Base-by-base conservation (phyloP, 1,140 invertebrate species). In the Drosophila nigrodunni region DNA sequence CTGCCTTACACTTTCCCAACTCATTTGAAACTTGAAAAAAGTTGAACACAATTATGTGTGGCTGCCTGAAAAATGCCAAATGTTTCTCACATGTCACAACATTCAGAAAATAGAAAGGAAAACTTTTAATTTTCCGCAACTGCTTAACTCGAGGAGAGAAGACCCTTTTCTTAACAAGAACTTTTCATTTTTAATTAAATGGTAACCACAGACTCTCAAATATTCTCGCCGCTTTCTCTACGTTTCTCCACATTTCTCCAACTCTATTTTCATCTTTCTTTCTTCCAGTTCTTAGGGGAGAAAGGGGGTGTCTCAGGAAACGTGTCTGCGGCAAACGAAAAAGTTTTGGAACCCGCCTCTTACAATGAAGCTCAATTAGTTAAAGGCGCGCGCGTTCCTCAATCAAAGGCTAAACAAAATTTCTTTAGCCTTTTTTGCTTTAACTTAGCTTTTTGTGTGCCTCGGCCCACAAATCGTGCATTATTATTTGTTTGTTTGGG, bases 131-230 rank as follows among this genome's bases (percentile, higher is more conserved):
- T 88, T 88, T 88, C 83, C 83, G 85, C 85, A 87, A 82, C 77
- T 55, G 10, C n/a, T 49, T 30, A 30, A 30, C 25, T 30, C 25
- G 4, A 30, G 18, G 18, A 30, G 25, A 5, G 15, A 60, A 18
- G 68, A 87, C 62, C 82, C 79, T 77, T 83, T 87, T 82, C 83
- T 88, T 88, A 72, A 65, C 80, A 72, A 72, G 70, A 83, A 89
- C 83, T 89, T 88, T 88, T 82, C 70, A 89, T 89, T 87, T 88
- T 89, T 83, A 88, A 88, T 88, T 88, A 88, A 88, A 88, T 83
- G 59, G 76, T 61, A 82, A 55, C 76, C 72, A 61, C 79, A 80
- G 44, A 60, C 49, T 39, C 46, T 37, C 58, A 61, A 18, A 73
- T 58, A 35, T 50, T 39, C 58, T 50, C 21, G 52, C 4, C 11